Evolutionary conservation across 2,797 vertebrate species (phyloP).

Genomic region (Anguilla marmorata): DNA sequence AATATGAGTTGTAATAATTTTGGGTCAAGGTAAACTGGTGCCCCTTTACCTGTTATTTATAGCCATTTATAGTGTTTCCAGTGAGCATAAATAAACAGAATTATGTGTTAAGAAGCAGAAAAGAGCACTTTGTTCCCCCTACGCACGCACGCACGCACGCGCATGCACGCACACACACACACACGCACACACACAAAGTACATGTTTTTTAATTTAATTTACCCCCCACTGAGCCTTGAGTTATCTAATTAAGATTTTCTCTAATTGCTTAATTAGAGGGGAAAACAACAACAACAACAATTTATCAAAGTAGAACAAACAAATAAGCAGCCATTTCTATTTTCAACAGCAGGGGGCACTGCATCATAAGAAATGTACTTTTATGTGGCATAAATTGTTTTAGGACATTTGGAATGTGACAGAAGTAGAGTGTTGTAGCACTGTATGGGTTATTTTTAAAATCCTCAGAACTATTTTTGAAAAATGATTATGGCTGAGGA

Average conservation of each 20-base stretch:
- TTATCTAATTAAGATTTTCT: constrained; percentile 20
- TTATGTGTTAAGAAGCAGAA: no score
- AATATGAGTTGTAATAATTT: no score
- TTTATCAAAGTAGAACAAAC: neutral
- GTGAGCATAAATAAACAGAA: no score
- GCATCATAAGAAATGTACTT: neutral
- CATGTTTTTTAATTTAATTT: neutral
- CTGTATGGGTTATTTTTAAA: neutral
- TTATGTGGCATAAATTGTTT: neutral
- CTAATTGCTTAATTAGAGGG: neutral
- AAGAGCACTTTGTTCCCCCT: no score
- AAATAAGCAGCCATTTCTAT: neutral
- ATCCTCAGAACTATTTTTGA: neutral
- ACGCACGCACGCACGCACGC: no score
- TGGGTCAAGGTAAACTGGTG: no score
- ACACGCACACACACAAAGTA: neutral
- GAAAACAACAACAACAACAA: neutral
- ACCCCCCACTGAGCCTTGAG: neutral
- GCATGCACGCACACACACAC: no score
- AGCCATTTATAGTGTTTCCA: no score
- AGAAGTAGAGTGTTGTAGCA: neutral
- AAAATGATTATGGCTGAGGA: neutral
- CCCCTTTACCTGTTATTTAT: no score
- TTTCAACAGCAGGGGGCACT: constrained; percentile 8
- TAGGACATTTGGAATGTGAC: neutral